Conservation (phyloP, 2,797 vertebrate species). For the Sebastes minor region DNA sequence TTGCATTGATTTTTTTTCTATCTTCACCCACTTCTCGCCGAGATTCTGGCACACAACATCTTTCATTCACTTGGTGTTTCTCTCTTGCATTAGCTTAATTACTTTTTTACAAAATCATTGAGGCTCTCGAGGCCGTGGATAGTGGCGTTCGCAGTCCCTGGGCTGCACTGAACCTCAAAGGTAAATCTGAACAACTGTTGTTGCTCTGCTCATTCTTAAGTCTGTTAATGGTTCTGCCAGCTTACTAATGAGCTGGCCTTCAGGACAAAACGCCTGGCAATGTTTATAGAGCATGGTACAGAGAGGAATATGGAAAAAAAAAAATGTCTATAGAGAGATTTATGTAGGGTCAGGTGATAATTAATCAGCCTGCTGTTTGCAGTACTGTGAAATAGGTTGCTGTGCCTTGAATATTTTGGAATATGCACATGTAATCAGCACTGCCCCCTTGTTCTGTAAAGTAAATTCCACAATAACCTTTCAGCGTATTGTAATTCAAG, state of each 20-base stretch:
- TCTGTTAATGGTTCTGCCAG: constrained; percentile 53
- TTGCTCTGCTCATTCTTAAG: constrained; percentile 44
- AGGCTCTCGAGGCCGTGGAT: constrained; percentile 22
- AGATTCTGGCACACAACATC: constrained; percentile 2
- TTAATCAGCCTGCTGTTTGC: constrained; percentile 25
- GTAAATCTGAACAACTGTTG: constrained; percentile 60
- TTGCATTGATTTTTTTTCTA: constrained; percentile 9
- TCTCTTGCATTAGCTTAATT: constrained; percentile 47
- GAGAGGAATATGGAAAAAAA: constrained; percentile 26
- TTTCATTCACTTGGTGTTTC: constrained; percentile 16
- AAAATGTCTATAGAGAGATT: constrained; percentile 25
- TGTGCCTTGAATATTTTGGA: constrained; percentile 8
- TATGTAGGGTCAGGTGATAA: constrained; percentile 26
- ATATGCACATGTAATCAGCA: neutral
- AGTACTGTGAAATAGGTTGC: constrained; percentile 1
- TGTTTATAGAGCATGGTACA: constrained; percentile 41
- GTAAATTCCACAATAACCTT: no score
- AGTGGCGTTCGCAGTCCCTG: constrained; percentile 42
- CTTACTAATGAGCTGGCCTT: constrained; percentile 63
- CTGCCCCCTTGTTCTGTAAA: neutral
- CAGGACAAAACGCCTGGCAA: constrained; percentile 46
- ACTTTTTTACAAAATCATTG: constrained; percentile 22
- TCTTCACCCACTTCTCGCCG: neutral
- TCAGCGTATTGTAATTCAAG: no score
- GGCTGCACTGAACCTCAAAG: constrained; percentile 50